Conservation (phyloP, 2,797 vertebrate species). For the Acanthornis magna region DNA sequence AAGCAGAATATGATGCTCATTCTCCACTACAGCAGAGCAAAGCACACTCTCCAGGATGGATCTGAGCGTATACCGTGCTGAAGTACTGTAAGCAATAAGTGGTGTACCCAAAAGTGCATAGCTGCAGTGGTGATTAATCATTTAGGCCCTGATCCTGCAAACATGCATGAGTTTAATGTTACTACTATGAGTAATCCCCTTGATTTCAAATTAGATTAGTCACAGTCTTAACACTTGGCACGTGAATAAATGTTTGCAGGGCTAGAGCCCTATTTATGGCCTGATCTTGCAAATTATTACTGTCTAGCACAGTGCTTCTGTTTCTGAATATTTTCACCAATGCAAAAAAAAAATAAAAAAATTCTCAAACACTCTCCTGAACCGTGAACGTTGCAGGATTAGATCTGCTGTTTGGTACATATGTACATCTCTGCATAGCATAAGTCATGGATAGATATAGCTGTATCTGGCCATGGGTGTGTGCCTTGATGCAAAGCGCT, state of each 20-base stretch:
- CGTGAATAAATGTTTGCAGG: conserved; percentile 52
- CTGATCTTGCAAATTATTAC: conserved; percentile 49
- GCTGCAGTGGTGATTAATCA: conserved; percentile 50
- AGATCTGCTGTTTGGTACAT: background rate
- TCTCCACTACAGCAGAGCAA: background rate
- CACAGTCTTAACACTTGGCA: conserved; percentile 59
- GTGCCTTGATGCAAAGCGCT: background rate
- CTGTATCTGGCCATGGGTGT: background rate
- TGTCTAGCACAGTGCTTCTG: conserved; percentile 7
- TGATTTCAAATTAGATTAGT: conserved; percentile 62
- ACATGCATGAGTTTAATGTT: conserved; percentile 49
- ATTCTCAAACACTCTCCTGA: background rate
- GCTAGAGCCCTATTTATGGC: conserved; percentile 55
- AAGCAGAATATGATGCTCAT: background rate
- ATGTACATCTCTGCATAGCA: background rate
- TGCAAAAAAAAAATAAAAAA: background rate
- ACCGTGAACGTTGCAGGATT: background rate
- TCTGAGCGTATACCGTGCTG: background rate
- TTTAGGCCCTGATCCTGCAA: conserved; percentile 49
- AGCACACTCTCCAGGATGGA: background rate
- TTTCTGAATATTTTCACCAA: background rate
- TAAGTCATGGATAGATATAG: background rate
- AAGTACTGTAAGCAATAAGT: background rate
- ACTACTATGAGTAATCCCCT: conserved; percentile 61
- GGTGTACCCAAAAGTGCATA: background rate